Evolutionary conservation across 2,888 invertebrate genomes (phyloP).

Genomic region (Hofmannophila pseudospretella): DNA sequence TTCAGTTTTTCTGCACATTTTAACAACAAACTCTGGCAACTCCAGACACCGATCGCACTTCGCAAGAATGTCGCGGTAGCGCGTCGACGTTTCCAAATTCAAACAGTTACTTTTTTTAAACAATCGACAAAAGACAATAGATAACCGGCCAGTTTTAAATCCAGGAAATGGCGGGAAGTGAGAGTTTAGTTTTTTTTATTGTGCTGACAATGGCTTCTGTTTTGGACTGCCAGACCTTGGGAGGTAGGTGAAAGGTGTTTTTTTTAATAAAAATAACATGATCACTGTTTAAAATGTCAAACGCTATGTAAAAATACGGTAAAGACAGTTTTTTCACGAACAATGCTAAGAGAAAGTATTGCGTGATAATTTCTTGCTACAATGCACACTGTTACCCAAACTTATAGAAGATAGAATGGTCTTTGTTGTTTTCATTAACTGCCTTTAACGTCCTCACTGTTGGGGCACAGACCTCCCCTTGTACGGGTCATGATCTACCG

Average conservation of each 20-base stretch:
- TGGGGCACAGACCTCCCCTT: too few relatives aligned
- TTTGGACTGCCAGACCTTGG: conserved; percentile 60
- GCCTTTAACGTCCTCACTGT: too few relatives aligned
- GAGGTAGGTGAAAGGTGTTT: conserved; percentile 68
- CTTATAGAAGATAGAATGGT: too few relatives aligned
- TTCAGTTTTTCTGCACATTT: conserved; percentile 1
- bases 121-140: conserved; percentile 3
- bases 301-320: too few relatives aligned
- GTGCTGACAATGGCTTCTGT: conserved; percentile 38
- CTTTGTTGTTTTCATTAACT: too few relatives aligned
- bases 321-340: too few relatives aligned
- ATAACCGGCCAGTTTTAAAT: conserved; percentile 3
- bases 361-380: conserved; percentile 9
- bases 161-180: conserved; percentile 36
- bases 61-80: conserved; percentile 14
- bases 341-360: too few relatives aligned
- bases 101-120: conserved; percentile 15
- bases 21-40: conserved; percentile 2
- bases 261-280: too few relatives aligned
- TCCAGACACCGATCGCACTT: conserved; percentile 1
- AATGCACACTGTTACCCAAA: too few relatives aligned
- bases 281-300: too few relatives aligned
- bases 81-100: conserved; percentile 35
- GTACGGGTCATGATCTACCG: too few relatives aligned
- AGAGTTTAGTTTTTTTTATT: conserved; percentile 36